phyloP scores from a whole-genome alignment of 2,113 vertebrate genomes.

The Serilophus lunatus region DNA sequence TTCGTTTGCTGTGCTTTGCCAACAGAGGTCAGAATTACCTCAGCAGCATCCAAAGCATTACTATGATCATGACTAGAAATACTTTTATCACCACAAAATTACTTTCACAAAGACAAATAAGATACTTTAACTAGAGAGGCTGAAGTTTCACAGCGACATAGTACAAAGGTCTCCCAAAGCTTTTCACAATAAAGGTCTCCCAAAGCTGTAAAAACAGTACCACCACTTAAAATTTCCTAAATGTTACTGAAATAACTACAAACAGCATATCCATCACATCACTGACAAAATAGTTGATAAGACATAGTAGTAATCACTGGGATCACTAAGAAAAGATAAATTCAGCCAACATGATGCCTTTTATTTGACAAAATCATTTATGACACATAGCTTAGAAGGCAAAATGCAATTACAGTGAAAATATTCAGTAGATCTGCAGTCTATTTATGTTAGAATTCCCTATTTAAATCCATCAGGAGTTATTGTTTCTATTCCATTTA shows the following conservation, averaged over 20 bases:
- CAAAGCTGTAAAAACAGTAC: background rate
- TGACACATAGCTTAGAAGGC: background rate
- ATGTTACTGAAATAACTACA: background rate
- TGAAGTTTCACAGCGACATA: background rate
- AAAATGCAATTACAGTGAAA: background rate
- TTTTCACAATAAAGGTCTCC: background rate
- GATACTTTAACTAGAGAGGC: background rate
- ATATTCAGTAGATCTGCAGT: background rate
- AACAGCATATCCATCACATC: background rate
- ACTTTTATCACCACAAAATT: background rate
- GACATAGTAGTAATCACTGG: background rate
- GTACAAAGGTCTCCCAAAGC: background rate
- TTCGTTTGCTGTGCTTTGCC: slow-evolving; percentile 45
- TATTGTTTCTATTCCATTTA: background rate
- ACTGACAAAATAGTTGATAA: background rate
- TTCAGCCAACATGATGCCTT: background rate
- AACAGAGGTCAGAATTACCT: slow-evolving; percentile 57
- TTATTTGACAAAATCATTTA: background rate
- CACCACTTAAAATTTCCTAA: background rate
- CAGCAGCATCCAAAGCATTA: slow-evolving; percentile 4
- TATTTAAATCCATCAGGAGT: background rate
- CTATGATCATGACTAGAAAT: background rate
- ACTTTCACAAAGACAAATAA: background rate
- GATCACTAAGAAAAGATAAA: background rate
- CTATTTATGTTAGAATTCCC: slow-evolving; percentile 1